phyloP scores from a whole-genome alignment of 2,888 invertebrate species.

The Aporophyla lueneburgensis region DNA sequence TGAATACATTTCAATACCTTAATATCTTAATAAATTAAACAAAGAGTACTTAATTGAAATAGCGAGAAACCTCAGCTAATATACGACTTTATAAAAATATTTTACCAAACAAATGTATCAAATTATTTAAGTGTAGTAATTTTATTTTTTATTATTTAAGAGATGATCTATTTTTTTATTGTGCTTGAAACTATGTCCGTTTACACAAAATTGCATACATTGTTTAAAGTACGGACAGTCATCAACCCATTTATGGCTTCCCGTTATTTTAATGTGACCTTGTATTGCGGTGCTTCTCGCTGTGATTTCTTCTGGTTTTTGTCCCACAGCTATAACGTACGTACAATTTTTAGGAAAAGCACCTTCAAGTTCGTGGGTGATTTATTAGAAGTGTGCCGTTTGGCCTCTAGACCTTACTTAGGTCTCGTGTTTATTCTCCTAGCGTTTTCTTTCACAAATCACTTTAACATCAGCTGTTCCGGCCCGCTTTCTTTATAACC shows the following conservation, averaged over 20 bases:
- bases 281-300: not conserved
- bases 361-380: slow-evolving; percentile 17
- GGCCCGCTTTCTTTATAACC: slow-evolving; percentile 42
- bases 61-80: not conserved
- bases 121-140: not conserved
- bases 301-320: slow-evolving; percentile 14
- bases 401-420: slow-evolving; percentile 24
- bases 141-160: not conserved
- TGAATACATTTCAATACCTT: slow-evolving; percentile 50
- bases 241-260: slow-evolving; percentile 7
- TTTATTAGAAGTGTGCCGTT: slow-evolving; percentile 18
- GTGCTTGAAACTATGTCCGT: not conserved
- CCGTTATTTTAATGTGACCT: slow-evolving; percentile 12
- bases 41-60: slow-evolving; percentile 46
- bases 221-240: not conserved
- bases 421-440: slow-evolving; percentile 52
- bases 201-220: not conserved
- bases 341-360: not conserved
- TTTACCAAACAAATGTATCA: not conserved
- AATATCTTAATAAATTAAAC: slow-evolving; percentile 27
- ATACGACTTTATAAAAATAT: slow-evolving; percentile 2
- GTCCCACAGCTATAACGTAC: not conserved
- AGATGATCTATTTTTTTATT: too few relatives aligned
- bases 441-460: slow-evolving; percentile 50
- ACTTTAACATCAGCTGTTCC: slow-evolving; percentile 57